Percentiles rank a stretch among this genome's conserved stretches.
Evolutionary conservation across 2,797 vertebrate species (phyloP).

Genomic region (Sebastiscus tertius): DNA sequence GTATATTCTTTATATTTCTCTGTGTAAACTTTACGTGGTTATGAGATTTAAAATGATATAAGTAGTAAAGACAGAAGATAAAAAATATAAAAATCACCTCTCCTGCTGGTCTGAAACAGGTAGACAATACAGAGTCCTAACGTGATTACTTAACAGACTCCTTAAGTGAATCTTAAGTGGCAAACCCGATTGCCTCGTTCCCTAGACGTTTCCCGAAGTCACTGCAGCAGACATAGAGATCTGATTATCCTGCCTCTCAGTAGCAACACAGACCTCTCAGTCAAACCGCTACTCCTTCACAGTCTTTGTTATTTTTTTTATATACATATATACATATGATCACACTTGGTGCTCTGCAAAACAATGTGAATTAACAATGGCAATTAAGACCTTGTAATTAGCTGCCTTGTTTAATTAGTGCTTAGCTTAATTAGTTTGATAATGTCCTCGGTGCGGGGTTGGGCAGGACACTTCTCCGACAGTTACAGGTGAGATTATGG

Average conservation of each 20-base stretch:
- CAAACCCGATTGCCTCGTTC: conserved; percentile 48
- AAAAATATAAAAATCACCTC: background rate
- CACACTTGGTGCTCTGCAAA: background rate
- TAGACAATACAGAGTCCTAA: conserved; percentile 41
- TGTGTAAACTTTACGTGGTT: background rate
- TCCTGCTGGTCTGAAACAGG: conserved; percentile 12
- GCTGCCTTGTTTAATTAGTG: conserved; percentile 62
- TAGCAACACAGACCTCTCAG: conserved; percentile 37
- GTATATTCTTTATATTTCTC: background rate
- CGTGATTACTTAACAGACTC: conserved; percentile 59
- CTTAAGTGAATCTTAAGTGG: conserved; percentile 64
- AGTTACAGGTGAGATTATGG: conserved; percentile 29
- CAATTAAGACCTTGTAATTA: conserved; percentile 65
- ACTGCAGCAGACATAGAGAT: conserved; percentile 54
- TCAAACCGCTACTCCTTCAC: conserved; percentile 15
- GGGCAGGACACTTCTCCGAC: background rate
- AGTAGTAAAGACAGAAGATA: background rate
- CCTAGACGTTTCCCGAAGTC: conserved; percentile 43
- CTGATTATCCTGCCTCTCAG: conserved; percentile 48
- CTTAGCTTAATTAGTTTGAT: conserved; percentile 55
- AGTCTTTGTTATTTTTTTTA: background rate
- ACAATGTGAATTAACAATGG: conserved; percentile 41
- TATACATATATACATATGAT: background rate
- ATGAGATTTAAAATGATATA: background rate
- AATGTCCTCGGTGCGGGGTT: conserved; percentile 11